A percentile compares a stretch with the other conserved stretches of the same genome.
phyloP scores from a whole-genome alignment of 2,888 invertebrate genomes.

The Pilophorus perplexus region DNA sequence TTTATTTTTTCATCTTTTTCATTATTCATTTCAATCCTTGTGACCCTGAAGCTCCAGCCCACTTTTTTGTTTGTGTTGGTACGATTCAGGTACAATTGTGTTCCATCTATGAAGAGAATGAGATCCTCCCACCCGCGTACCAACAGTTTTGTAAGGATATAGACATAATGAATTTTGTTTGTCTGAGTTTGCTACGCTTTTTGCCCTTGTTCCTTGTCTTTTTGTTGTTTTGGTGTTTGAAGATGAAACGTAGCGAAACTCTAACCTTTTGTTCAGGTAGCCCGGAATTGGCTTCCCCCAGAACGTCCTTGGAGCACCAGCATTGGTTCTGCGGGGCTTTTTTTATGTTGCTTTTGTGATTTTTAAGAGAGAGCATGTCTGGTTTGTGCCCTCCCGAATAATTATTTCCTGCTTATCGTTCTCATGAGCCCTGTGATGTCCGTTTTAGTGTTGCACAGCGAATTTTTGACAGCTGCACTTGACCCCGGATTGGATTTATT shows the following conservation, averaged over 20 bases:
- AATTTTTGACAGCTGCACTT: too few relatives aligned
- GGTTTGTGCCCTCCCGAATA: neutral
- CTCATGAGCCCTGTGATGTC: too few relatives aligned
- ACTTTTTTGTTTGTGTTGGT: slow-evolving; percentile 40
- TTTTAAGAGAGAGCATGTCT: slow-evolving; percentile 25
- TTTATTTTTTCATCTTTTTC: neutral
- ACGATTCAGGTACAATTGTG: slow-evolving; percentile 45
- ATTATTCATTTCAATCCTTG: neutral
- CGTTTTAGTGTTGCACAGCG: too few relatives aligned
- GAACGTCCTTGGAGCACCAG: slow-evolving; percentile 30
- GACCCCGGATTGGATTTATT: too few relatives aligned
- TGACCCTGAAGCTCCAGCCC: neutral
- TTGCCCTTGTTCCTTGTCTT: neutral
- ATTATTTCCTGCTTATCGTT: too few relatives aligned
- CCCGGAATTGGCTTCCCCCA: slow-evolving; percentile 26
- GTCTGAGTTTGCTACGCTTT: slow-evolving; percentile 24
- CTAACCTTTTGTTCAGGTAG: slow-evolving; percentile 15
- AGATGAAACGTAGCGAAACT: slow-evolving; percentile 5
- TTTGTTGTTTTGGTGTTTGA: slow-evolving; percentile 38
- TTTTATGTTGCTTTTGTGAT: slow-evolving; percentile 37
- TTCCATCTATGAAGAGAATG: slow-evolving; percentile 45
- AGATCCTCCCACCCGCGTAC: slow-evolving; percentile 42
- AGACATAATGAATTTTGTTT: slow-evolving; percentile 22
- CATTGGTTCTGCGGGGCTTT: slow-evolving; percentile 33
- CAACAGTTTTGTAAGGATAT: slow-evolving; percentile 44